Evolutionary conservation across 2,113 vertebrate genomes (phyloP).

Genomic region (Lynx canadensis): DNA sequence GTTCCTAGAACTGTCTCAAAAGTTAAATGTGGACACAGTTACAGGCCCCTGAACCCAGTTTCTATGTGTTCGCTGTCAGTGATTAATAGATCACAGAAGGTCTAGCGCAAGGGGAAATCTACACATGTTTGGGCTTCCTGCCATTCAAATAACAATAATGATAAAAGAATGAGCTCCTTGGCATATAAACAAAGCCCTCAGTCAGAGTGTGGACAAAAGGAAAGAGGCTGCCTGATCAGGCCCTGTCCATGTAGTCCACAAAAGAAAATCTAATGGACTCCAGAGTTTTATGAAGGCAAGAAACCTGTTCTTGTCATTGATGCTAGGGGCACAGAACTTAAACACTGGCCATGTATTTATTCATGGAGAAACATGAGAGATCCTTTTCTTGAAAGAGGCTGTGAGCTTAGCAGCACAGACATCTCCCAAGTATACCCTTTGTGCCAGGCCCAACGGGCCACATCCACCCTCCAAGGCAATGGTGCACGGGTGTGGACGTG

Average conservation of each 20-base stretch:
- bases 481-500: neutral
- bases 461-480: neutral
- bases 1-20: neutral
- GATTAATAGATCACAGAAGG: slow-evolving; percentile 24
- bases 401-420: rapidly evolving
- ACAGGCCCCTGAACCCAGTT: neutral
- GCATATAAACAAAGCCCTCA: slow-evolving; percentile 33
- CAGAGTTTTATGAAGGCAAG: slow-evolving; percentile 10
- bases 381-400: neutral
- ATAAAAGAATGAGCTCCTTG: neutral
- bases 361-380: neutral
- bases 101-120: neutral
- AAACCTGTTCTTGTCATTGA: neutral
- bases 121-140: slow-evolving; percentile 12
- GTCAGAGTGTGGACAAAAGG: slow-evolving; percentile 20
- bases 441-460: neutral
- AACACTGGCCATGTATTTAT: neutral
- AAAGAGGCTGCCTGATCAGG: neutral
- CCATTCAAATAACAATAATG: neutral
- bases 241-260: neutral
- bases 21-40: neutral
- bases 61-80: neutral
- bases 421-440: neutral
- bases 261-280: neutral
- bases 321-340: neutral